phyloP scores from a whole-genome alignment of 2,888 invertebrate species.

The Linyphia triangularis region DNA sequence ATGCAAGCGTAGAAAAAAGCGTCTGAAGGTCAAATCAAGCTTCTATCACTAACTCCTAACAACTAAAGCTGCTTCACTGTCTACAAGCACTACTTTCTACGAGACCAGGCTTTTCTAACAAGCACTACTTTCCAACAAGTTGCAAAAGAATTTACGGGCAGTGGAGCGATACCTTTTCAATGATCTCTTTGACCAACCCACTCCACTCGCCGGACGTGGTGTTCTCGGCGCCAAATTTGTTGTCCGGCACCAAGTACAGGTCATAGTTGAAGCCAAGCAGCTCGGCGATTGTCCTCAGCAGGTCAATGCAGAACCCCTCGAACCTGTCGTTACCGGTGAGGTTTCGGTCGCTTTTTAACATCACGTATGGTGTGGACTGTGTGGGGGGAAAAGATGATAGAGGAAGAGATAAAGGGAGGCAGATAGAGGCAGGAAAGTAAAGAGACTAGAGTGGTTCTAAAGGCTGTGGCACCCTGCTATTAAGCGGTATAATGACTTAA shows the following conservation, averaged over 20 bases:
- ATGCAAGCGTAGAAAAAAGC: no score
- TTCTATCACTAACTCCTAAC: no score
- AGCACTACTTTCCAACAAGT: not conserved
- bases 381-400: constrained; percentile 27
- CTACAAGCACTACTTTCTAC: not conserved
- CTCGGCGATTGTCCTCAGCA: constrained; percentile 88
- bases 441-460: no score
- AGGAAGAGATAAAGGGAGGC: not conserved
- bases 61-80: no score
- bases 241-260: constrained; percentile 89
- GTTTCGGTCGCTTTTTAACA: constrained; percentile 83
- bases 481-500: no score
- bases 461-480: no score
- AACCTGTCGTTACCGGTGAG: constrained; percentile 81
- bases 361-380: constrained; percentile 94
- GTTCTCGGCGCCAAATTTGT: constrained; percentile 88
- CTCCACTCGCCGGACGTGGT: constrained; percentile 79
- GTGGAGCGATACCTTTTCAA: constrained; percentile 77
- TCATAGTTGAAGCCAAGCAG: constrained; percentile 93
- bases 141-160: not conserved
- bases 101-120: not conserved
- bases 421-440: no score
- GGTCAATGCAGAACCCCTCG: constrained; percentile 94
- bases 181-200: constrained; percentile 81
- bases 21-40: no score